phyloP scores from a whole-genome alignment of 1,140 invertebrate genomes.

The Oreohelix idahoensis region DNA sequence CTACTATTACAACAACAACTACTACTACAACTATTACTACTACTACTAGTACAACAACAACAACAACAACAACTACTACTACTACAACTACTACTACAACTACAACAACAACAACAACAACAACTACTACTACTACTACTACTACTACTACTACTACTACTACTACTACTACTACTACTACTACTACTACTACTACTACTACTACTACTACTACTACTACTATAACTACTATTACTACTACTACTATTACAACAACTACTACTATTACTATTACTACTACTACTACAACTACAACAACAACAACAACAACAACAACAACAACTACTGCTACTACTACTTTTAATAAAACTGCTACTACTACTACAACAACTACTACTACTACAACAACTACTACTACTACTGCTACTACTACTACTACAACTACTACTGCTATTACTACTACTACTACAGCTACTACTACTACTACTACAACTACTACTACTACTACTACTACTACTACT shows the following conservation, averaged over 20 bases:
- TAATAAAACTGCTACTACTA: constrained; percentile 5
- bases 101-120: background rate
- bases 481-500: constrained; percentile 11
- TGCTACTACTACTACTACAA: constrained; percentile 18
- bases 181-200: constrained; percentile 18
- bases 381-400: constrained; percentile 23
- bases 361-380: constrained; percentile 12
- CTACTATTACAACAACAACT: background rate
- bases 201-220: constrained; percentile 23
- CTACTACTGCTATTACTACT: constrained; percentile 32
- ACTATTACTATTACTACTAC: background rate
- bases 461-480: constrained; percentile 32
- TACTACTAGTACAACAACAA: background rate
- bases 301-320: background rate
- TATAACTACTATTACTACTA: constrained; percentile 20
- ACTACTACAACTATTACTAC: too few species aligned
- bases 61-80: background rate
- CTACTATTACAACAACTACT: constrained; percentile 17
- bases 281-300: background rate
- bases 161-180: constrained; percentile 4
- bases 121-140: constrained; percentile 18
- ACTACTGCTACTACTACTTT: constrained; percentile 2
- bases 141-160: constrained; percentile 9
- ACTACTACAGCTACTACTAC: constrained; percentile 20
- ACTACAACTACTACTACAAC: background rate